Conservation (phyloP, 2,888 invertebrate species). For the Sinhomidia bicolor region DNA sequence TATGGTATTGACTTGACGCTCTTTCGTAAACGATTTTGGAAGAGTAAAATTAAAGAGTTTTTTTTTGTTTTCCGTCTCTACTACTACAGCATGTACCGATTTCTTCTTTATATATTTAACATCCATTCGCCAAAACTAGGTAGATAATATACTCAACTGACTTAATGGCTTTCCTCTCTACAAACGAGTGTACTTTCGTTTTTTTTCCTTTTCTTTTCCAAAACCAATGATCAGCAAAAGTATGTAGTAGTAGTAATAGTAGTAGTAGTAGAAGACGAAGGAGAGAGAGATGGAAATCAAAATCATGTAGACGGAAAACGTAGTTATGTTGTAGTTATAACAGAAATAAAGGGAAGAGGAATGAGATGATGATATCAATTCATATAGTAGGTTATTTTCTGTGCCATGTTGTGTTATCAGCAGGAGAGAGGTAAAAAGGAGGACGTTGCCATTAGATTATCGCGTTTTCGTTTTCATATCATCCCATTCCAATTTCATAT, state of each 20-base stretch:
- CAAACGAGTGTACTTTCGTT: constrained; percentile 17
- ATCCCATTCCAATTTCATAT: not conserved
- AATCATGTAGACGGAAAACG: constrained; percentile 12
- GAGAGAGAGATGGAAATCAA: constrained; percentile 6
- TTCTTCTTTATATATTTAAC: too few relatives aligned
- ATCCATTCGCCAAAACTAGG: too few relatives aligned
- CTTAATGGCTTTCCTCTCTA: constrained; percentile 35
- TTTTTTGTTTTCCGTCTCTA: not conserved
- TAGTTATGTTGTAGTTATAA: not conserved
- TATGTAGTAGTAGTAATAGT: too few relatives aligned
- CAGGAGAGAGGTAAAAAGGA: not conserved
- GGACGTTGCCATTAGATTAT: constrained; percentile 6
- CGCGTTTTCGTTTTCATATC: not conserved
- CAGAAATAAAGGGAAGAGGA: not conserved
- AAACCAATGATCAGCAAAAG: constrained; percentile 11
- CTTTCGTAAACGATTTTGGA: constrained; percentile 12
- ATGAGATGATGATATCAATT: not conserved
- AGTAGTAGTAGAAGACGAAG: too few relatives aligned
- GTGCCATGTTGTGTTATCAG: not conserved
- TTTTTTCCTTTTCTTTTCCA: too few relatives aligned
- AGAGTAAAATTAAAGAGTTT: not conserved
- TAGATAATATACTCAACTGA: not conserved
- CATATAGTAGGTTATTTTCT: too few relatives aligned
- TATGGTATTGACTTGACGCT: not conserved
- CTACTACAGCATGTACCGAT: not conserved